These are phyloP conservation scores for Narcine bancroftii DNA, from an alignment of 2,113 vertebrate species.

Conservation along the genomic window DNA sequence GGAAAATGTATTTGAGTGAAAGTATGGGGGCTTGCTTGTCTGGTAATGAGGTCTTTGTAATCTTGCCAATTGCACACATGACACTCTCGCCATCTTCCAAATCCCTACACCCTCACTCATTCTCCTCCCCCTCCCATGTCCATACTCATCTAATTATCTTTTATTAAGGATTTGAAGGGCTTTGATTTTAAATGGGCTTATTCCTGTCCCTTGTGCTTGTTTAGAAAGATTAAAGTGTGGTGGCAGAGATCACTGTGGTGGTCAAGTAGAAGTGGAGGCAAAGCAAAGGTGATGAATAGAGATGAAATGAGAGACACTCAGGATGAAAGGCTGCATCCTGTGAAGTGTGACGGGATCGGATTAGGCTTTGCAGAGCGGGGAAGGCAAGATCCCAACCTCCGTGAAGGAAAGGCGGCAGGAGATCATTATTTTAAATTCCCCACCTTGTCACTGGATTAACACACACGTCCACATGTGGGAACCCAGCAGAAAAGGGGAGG, in stretches of 20 bases:
- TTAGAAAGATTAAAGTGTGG: conserved; percentile 7
- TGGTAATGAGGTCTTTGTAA: background rate
- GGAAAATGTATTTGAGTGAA: background rate
- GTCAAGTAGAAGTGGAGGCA: background rate
- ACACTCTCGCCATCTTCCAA: background rate
- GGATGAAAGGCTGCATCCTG: background rate
- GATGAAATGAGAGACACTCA: background rate
- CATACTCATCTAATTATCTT: conserved; percentile 16
- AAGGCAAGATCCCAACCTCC: background rate
- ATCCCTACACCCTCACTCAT: no score
- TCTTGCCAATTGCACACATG: background rate
- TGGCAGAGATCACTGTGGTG: conserved; percentile 4
- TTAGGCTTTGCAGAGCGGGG: background rate
- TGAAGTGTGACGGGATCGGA: background rate
- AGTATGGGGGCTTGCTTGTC: background rate
- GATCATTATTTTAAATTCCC: background rate
- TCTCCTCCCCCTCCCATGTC: background rate
- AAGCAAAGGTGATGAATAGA: background rate
- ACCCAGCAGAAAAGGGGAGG: background rate
- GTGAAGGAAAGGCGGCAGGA: background rate
- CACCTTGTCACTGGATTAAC: background rate
- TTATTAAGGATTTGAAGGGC: conserved; percentile 30
- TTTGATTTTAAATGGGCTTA: conserved; percentile 30
- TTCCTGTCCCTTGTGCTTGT: conserved; percentile 17
- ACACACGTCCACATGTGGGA: background rate